Percentiles rank a stretch among this genome's conserved stretches.
These are phyloP conservation scores for Aegithalos caudatus DNA, from an alignment of 2,113 vertebrate genomes.

Conservation along the genomic window DNA sequence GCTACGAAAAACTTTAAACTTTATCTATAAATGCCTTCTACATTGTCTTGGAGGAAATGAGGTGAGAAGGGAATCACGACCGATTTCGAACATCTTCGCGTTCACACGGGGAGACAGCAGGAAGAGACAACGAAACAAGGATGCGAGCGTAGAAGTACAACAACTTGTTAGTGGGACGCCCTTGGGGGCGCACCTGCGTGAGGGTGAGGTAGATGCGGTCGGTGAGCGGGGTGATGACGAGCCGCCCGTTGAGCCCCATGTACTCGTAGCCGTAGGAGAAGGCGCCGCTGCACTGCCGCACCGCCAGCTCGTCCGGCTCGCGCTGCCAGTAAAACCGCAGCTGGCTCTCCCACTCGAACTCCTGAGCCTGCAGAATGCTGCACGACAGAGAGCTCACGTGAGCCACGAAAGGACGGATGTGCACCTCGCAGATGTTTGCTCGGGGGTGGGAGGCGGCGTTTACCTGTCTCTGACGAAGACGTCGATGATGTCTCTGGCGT, in stretches of 20 bases:
- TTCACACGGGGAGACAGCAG: neutral
- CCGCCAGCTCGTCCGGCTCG: constrained; percentile 80
- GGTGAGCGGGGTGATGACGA: constrained; percentile 95
- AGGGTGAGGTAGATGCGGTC: constrained; percentile 96
- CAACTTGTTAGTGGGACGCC: rapidly evolving
- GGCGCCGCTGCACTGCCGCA: constrained; percentile 88
- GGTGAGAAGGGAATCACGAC: neutral
- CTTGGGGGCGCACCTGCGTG: constrained; percentile 81
- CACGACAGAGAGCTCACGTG: neutral
- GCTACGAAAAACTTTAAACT: neutral
- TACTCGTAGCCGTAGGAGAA: constrained; percentile 96
- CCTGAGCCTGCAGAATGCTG: constrained; percentile 88
- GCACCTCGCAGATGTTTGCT: no score
- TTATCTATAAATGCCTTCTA: neutral
- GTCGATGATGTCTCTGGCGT: constrained; percentile 93
- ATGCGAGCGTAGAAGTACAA: rapidly evolving
- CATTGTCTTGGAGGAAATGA: neutral
- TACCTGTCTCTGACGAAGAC: constrained; percentile 86
- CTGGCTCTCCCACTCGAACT: constrained; percentile 97
- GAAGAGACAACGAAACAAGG: neutral
- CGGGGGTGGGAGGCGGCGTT: rapidly evolving
- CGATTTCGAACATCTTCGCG: neutral
- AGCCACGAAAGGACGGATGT: neutral
- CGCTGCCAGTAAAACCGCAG: constrained; percentile 92
- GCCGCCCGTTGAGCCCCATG: constrained; percentile 93